phyloP scores from a whole-genome alignment of 2,888 invertebrate species.

The Xanthia icteritia region DNA sequence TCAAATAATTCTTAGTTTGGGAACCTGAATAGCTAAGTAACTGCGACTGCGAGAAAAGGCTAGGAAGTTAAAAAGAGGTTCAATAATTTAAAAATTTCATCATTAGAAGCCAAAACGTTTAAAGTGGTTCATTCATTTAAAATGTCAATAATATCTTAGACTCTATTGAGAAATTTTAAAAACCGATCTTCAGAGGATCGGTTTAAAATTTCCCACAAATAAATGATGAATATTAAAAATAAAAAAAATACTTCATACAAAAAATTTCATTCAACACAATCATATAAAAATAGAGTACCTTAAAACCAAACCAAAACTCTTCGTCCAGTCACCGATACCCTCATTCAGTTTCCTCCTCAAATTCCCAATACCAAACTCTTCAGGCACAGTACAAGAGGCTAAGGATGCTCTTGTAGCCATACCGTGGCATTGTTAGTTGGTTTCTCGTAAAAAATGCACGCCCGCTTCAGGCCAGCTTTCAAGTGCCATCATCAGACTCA shows the following conservation, averaged over 20 bases:
- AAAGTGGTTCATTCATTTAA: not conserved
- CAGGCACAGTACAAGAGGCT: slow-evolving; percentile 41
- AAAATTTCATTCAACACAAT: not conserved
- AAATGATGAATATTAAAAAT: not conserved
- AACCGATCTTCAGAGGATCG: too few relatives aligned
- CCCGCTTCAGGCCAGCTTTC: slow-evolving; percentile 62
- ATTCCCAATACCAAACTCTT: slow-evolving; percentile 43
- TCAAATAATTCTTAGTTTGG: not conserved
- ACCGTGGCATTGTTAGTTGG: slow-evolving; percentile 66
- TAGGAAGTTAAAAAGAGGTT: not conserved
- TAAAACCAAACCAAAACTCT: not conserved
- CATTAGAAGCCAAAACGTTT: not conserved
- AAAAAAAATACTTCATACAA: too few relatives aligned
- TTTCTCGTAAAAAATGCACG: slow-evolving; percentile 73
- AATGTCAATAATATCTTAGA: not conserved
- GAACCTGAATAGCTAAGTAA: too few relatives aligned
- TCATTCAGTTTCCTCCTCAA: slow-evolving; percentile 34
- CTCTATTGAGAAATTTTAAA: too few relatives aligned
- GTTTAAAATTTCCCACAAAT: not conserved
- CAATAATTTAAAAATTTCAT: not conserved
- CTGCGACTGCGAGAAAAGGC: not conserved
- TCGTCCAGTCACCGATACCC: slow-evolving; percentile 18
- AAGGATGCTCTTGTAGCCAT: slow-evolving; percentile 61
- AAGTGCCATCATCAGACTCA: slow-evolving; percentile 68
- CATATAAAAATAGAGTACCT: not conserved